These are phyloP conservation scores for Junonia oenone DNA, from an alignment of 2,888 invertebrate species.

Conservation along the genomic window DNA sequence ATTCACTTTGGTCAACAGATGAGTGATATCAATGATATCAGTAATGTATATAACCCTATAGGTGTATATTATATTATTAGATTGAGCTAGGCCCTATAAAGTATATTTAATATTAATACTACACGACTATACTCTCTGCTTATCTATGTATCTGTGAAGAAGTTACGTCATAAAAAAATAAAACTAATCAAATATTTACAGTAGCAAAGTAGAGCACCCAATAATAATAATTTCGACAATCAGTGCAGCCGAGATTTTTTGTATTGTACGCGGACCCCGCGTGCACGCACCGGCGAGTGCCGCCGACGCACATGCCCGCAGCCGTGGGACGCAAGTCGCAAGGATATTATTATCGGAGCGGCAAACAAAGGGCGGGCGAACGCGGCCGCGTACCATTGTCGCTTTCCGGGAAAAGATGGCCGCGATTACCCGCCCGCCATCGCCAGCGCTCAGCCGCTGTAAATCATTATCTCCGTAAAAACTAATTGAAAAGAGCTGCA, in stretches of 20 bases:
- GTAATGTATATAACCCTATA: too few relatives aligned
- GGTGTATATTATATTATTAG: too few relatives aligned
- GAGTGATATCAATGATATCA: too few relatives aligned
- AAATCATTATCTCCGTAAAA: slow-evolving; percentile 70
- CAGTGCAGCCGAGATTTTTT: slow-evolving; percentile 14
- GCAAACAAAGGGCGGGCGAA: slow-evolving; percentile 36
- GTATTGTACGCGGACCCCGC: neutral
- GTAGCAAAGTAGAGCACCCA: neutral
- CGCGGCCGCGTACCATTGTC: slow-evolving; percentile 58
- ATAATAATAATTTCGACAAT: slow-evolving; percentile 2
- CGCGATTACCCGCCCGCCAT: slow-evolving; percentile 43
- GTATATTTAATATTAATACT: too few relatives aligned
- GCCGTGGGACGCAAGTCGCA: slow-evolving; percentile 15
- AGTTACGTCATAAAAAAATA: neutral
- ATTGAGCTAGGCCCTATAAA: too few relatives aligned
- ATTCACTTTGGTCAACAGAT: too few relatives aligned
- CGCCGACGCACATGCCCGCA: slow-evolving; percentile 13
- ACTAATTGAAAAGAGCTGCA: slow-evolving; percentile 65
- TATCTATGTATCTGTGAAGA: too few relatives aligned
- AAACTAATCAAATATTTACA: neutral
- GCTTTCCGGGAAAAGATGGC: slow-evolving; percentile 58
- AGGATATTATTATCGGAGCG: slow-evolving; percentile 31
- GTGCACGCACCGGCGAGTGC: neutral
- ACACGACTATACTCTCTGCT: too few relatives aligned
- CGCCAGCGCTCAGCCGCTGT: slow-evolving; percentile 41